A percentile compares a stretch with the other conserved stretches of the same genome.
These are phyloP conservation scores for Hypomecis punctinalis DNA, from an alignment of 2,888 invertebrate genomes.

Conservation along the genomic window DNA sequence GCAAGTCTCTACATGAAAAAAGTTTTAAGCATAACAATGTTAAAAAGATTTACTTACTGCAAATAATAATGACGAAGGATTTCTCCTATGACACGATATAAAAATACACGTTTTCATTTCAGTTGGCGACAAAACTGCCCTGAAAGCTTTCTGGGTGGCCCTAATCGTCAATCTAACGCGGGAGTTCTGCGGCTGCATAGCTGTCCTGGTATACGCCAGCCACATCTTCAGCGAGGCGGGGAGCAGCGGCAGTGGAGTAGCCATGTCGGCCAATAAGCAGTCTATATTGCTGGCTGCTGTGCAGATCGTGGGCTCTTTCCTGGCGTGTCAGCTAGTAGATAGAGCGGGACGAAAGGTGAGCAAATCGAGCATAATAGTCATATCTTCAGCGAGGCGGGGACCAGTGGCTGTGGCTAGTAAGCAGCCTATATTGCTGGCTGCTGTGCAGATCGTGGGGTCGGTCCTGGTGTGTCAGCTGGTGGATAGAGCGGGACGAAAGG, in stretches of 20 bases:
- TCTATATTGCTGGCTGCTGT: conserved; percentile 75
- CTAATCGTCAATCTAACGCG: conserved; percentile 74
- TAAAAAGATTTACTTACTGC: too few species aligned
- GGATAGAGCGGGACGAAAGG: too few species aligned
- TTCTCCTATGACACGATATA: not conserved
- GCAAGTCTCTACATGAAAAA: too few species aligned
- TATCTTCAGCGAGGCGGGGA: conserved; percentile 49
- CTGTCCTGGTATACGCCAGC: conserved; percentile 76
- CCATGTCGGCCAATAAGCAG: conserved; percentile 74
- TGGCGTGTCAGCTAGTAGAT: conserved; percentile 78
- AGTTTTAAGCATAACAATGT: too few species aligned
- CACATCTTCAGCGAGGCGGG: conserved; percentile 75
- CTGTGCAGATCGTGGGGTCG: too few species aligned
- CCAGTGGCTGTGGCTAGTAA: conserved; percentile 70
- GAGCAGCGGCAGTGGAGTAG: conserved; percentile 61
- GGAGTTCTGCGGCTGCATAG: conserved; percentile 80
- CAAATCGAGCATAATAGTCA: not conserved
- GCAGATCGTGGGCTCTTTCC: conserved; percentile 75
- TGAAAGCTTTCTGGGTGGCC: conserved; percentile 79
- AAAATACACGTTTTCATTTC: conserved; percentile 21
- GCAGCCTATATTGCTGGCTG: conserved; percentile 74
- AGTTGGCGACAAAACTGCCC: conserved; percentile 71
- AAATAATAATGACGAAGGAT: too few species aligned
- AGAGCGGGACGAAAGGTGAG: conserved; percentile 74
- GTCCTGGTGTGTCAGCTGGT: too few species aligned